phyloP scores from a whole-genome alignment of 2,797 vertebrate species.

The Helicolenus hilgendorfi region DNA sequence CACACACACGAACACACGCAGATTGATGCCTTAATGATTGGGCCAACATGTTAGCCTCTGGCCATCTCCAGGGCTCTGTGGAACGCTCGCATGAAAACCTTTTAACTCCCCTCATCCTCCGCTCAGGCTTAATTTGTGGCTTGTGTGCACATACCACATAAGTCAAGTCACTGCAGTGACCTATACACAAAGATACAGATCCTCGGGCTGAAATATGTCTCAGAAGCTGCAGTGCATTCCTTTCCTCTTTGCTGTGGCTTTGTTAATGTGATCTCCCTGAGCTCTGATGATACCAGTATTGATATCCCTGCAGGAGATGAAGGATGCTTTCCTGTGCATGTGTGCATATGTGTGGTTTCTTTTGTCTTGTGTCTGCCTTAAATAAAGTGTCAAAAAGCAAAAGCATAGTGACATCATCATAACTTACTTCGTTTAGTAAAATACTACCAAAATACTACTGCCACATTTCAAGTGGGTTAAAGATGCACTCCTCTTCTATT shows the following conservation, averaged over 20 bases:
- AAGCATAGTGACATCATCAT: background rate
- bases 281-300: slow-evolving; percentile 46
- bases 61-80: slow-evolving; percentile 74
- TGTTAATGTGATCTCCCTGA: slow-evolving; percentile 48
- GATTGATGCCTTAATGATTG: slow-evolving; percentile 84
- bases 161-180: slow-evolving; percentile 69
- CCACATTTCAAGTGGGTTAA: background rate
- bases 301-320: slow-evolving; percentile 29
- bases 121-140: slow-evolving; percentile 64
- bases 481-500: background rate
- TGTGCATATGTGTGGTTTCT: background rate
- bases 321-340: slow-evolving; percentile 1
- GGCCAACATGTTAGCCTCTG: slow-evolving; percentile 83
- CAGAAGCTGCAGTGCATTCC: slow-evolving; percentile 65
- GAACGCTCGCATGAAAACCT: slow-evolving; percentile 68
- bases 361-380: background rate
- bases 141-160: slow-evolving; percentile 80
- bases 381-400: background rate
- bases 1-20: slow-evolving; percentile 19
- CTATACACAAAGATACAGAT: slow-evolving; percentile 52
- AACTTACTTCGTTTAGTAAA: background rate
- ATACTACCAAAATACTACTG: too few species aligned
- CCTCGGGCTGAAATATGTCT: slow-evolving; percentile 69
- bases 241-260: slow-evolving; percentile 66
- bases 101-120: slow-evolving; percentile 64